Base-by-base conservation (phyloP, 2,888 invertebrate genomes). In the Adineta ricciae region DNA sequence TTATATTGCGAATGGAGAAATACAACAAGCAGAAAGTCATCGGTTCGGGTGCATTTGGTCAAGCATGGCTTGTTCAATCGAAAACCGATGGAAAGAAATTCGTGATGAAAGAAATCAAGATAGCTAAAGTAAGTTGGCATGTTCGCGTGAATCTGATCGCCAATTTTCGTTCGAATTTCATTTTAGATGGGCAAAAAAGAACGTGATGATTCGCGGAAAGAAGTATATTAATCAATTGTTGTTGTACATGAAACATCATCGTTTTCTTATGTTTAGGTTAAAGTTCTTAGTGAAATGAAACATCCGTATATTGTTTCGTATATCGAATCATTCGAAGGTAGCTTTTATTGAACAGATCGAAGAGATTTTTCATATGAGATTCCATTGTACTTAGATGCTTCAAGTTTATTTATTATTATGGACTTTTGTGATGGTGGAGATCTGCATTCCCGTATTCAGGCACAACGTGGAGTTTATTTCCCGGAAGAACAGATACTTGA, bases 401-500 rank as follows among this genome's bases (percentile, higher is more conserved):
- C 90, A 21, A 89, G 88, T 85, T 87, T 92, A 38, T 91, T 89
- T 87, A 91, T 92, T 83, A 90, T 91, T 4, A 92, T 92, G 91
- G 91, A 92, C 86, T 92, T 90, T 86, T 92, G 92, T 87, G 90
- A 91, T 86, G 91, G 91, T 86, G 92, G 91, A n/a, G 86, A 86
- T 84, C 64, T 86, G 21, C 84, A 86, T 32, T 54, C 78, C 50
- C 84, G 84, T 84, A 86, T 86, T n/a, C 86, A 83, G 87, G 87
- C 87, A 27, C 91, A 91, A 87, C 88, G 88, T 86, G 91, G 91
- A 50, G 86, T 88, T n/a, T 87, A 89, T 16, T 90, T 91, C 86
- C 86, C 87, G 41, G 91, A 91, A 87, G 89, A 90, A 36, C 89
- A 89, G 88, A 90, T 92, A 78, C 87, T 91, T 84, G 89, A 91